Percentiles rank a stretch among this genome's conserved stretches.
phyloP scores from a whole-genome alignment of 2,888 invertebrate genomes.

The Limnephilus auricula region DNA sequence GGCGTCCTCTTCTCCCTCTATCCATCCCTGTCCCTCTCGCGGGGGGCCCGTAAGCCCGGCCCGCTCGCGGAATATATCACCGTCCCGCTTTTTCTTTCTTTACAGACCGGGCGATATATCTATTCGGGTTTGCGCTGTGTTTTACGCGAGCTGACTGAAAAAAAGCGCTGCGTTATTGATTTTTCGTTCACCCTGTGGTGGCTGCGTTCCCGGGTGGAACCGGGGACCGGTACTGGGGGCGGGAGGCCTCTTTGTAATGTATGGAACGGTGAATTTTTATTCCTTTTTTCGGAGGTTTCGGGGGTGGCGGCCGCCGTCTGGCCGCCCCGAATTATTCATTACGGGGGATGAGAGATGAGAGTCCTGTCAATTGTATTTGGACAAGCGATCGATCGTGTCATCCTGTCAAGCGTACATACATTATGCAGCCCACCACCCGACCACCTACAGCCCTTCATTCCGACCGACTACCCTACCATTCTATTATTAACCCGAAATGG shows the following conservation, averaged over 20 bases:
- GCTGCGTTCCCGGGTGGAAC: conserved; percentile 57
- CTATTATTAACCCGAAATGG: background rate
- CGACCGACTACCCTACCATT: background rate
- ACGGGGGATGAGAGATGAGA: conserved; percentile 42
- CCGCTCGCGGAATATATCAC: conserved; percentile 62
- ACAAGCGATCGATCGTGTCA: conserved; percentile 51
- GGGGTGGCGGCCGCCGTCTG: conserved; percentile 62
- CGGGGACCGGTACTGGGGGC: background rate
- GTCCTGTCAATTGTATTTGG: conserved; percentile 52
- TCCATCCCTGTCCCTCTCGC: conserved; percentile 56
- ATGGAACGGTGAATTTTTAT: conserved; percentile 58
- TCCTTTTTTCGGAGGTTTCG: conserved; percentile 59
- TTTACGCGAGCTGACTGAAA: conserved; percentile 75
- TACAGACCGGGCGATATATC: conserved; percentile 64
- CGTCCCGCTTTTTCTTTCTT: conserved; percentile 64
- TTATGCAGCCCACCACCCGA: background rate
- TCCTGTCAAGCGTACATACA: conserved; percentile 1
- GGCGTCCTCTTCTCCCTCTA: conserved; percentile 63
- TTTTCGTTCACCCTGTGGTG: conserved; percentile 71
- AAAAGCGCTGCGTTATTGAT: conserved; percentile 80
- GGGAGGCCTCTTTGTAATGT: conserved; percentile 65
- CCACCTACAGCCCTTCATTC: too few species aligned
- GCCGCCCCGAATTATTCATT: conserved; percentile 65
- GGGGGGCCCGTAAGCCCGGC: conserved; percentile 37
- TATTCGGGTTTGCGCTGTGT: conserved; percentile 69